A percentile compares a stretch with the other conserved stretches of the same genome.
phyloP scores from a whole-genome alignment of 2,797 vertebrate species.

The Pempheris klunzingeri region DNA sequence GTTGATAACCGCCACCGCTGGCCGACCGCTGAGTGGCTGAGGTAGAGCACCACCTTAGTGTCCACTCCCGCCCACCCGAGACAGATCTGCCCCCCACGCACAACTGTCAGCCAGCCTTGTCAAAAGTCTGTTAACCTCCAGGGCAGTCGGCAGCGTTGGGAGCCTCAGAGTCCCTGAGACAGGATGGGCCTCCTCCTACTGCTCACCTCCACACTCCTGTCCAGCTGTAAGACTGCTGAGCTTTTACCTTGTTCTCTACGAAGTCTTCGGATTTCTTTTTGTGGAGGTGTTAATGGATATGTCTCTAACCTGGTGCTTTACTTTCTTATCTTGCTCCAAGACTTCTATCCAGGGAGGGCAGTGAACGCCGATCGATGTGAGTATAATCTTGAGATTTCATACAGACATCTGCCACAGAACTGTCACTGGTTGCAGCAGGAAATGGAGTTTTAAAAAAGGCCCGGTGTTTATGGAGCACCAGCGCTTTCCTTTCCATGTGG shows the following conservation, averaged over 20 bases:
- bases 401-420: not conserved
- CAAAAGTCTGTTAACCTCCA: conserved; percentile 39
- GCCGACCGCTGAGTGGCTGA: conserved; percentile 56
- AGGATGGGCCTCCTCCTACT: conserved; percentile 73
- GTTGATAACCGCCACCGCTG: conserved; percentile 75
- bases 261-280: conserved; percentile 22
- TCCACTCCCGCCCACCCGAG: conserved; percentile 53
- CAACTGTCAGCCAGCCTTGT: conserved; percentile 7
- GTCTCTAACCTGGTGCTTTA: conserved; percentile 62
- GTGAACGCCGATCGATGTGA: conserved; percentile 57
- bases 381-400: conserved; percentile 31
- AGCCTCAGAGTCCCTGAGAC: conserved; percentile 41
- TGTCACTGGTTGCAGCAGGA: not conserved
- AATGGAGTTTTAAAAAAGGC: not conserved
- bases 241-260: not conserved
- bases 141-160: conserved; percentile 44
- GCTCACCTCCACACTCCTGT: conserved; percentile 63
- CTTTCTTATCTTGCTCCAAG: conserved; percentile 53
- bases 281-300: conserved; percentile 31
- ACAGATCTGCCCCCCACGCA: conserved; percentile 28
- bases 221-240: conserved; percentile 78
- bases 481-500: not conserved
- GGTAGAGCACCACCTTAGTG: conserved; percentile 65
- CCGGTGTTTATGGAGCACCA: not conserved
- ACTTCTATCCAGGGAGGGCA: conserved; percentile 41